Evolutionary conservation across 2,113 vertebrate genomes (phyloP).

Genomic region (Silurus glanis): DNA sequence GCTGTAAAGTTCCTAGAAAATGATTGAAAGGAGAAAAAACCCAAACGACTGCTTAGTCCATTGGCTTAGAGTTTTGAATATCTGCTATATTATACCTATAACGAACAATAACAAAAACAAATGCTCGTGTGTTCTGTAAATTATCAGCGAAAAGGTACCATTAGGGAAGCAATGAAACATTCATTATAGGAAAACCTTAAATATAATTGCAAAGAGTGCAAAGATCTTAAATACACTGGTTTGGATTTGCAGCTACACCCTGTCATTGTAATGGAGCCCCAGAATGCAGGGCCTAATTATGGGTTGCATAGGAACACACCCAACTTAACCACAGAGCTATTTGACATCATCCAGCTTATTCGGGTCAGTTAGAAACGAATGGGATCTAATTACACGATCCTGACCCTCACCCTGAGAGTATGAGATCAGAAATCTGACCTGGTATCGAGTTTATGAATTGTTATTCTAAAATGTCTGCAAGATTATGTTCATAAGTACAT

Average conservation of each 20-base stretch:
- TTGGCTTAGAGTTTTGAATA: neutral
- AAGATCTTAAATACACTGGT: constrained; percentile 30
- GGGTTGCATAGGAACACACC: constrained; percentile 34
- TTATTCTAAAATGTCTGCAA: no score
- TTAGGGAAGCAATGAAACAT: neutral
- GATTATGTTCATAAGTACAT: no score
- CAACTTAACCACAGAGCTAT: constrained; percentile 16
- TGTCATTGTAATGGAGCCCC: neutral
- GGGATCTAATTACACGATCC: neutral
- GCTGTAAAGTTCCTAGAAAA: neutral
- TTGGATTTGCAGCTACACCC: constrained; percentile 35
- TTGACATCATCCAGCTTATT: constrained; percentile 16
- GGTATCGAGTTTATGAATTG: neutral
- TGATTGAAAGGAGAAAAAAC: neutral
- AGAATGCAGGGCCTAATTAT: constrained; percentile 40
- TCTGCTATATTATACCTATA: neutral
- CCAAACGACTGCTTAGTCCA: neutral
- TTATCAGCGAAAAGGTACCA: neutral
- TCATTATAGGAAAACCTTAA: constrained; percentile 14
- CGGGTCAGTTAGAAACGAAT: neutral
- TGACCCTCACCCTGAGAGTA: constrained; percentile 4
- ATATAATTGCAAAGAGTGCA: constrained; percentile 24
- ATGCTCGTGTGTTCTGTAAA: neutral
- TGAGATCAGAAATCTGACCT: constrained; percentile 7
- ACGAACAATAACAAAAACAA: neutral